phyloP scores from a whole-genome alignment of 2,888 invertebrate genomes.

The Dynastes tityus region DNA sequence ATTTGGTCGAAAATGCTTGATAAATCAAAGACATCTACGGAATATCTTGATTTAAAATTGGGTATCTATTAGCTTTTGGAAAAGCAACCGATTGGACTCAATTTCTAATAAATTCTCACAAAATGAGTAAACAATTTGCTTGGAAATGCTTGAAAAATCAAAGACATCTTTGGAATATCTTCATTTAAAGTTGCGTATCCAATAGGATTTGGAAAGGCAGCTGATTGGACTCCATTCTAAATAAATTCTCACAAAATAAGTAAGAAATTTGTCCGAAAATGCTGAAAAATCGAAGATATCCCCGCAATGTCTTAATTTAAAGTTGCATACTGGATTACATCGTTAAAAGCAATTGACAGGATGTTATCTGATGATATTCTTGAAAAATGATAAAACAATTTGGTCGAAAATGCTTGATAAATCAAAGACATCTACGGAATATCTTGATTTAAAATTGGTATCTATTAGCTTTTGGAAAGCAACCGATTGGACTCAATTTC shows the following conservation, averaged over 20 bases:
- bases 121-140: background rate
- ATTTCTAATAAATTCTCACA: background rate
- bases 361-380: too few relatives aligned
- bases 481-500: background rate
- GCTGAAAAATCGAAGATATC: background rate
- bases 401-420: background rate
- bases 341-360: too few relatives aligned
- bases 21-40: too few relatives aligned
- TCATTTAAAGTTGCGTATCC: background rate
- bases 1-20: too few relatives aligned
- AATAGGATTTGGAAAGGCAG: background rate
- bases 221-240: background rate
- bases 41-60: too few relatives aligned
- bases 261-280: background rate
- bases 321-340: too few relatives aligned
- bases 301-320: background rate
- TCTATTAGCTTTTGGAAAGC: too few relatives aligned
- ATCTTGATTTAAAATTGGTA: too few relatives aligned
- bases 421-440: too few relatives aligned
- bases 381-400: too few relatives aligned
- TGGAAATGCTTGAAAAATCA: background rate
- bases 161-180: background rate
- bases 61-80: too few relatives aligned
- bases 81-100: too few relatives aligned
- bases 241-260: background rate